These are phyloP conservation scores for Apodemia duryi DNA, from an alignment of 2,888 invertebrate species.

Conservation along the genomic window DNA sequence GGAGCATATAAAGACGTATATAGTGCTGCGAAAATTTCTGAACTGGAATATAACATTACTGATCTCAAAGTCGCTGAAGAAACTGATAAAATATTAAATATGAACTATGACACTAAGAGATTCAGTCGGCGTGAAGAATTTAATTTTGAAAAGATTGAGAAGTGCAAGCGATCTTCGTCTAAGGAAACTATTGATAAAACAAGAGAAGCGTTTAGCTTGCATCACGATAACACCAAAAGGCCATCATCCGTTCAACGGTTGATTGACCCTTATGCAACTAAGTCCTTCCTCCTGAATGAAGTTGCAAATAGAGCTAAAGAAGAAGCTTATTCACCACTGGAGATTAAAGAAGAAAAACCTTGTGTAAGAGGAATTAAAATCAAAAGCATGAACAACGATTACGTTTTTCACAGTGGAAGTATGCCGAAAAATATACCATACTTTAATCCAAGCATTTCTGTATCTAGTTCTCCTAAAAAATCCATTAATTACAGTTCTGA, in stretches of 20 bases:
- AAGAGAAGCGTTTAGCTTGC: conserved; percentile 55
- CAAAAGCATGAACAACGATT: conserved; percentile 56
- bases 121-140: conserved; percentile 64
- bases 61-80: conserved; percentile 75
- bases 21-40: conserved; percentile 66
- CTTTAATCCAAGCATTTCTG: conserved; percentile 54
- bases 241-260: conserved; percentile 59
- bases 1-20: conserved; percentile 70
- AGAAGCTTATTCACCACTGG: conserved; percentile 48
- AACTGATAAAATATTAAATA: conserved; percentile 68
- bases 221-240: conserved; percentile 59
- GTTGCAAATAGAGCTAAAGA: conserved; percentile 49
- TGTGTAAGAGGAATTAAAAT: conserved; percentile 57
- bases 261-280: conserved; percentile 60
- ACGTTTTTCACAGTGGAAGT: conserved; percentile 61
- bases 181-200: conserved; percentile 62
- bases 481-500: conserved; percentile 63
- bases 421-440: conserved; percentile 70
- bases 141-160: conserved; percentile 43
- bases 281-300: conserved; percentile 66
- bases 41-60: conserved; percentile 68
- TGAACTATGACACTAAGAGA: conserved; percentile 55
- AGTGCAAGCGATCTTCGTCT: conserved; percentile 54
- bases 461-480: conserved; percentile 66
- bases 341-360: conserved; percentile 58